Base-by-base conservation (phyloP, 2,888 invertebrate genomes). In the Apamea sordens region DNA sequence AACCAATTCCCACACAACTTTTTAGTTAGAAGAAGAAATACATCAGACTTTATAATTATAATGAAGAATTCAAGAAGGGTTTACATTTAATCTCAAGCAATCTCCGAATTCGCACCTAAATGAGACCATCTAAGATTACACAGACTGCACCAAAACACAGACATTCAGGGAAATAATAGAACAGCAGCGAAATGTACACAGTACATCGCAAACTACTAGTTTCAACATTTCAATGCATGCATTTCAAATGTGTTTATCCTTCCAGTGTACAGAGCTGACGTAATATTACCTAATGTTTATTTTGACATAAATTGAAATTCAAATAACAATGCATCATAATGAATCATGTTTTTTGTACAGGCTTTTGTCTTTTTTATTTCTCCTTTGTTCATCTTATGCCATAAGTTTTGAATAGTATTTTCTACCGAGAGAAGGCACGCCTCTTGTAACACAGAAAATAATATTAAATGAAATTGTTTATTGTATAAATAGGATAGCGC, bases 191-290 rank as follows among this genome's bases (percentile, higher is more conserved):
- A 79, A 73, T 73, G 59, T 87, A 84, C 84, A 84, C 50, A 75
- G 53, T 53, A 72, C 69, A 75, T 56, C 63, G 67, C 61, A 84
- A 84, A 84, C 73, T 79, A 53, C 68, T 13, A 68, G 73, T 87
- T 76, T 73, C 75, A 87, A 76, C 79, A 84, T 76, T 79, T 76
- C 73, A 84, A 73, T 87, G 84, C 79, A 86, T 87, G 76, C 73
- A 87, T 87, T 76, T 73, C 70, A 76, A 84, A 84, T 73, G 64
- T 76, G 73, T 79, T 84, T 76, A 71, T 68, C 44, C 21, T 64
- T 64, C 53, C 15, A 61, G 28, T 70, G 21, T 73, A 65, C 59
- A 36, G 64, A 44, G 63, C 21, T 44, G 47, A 68, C 68, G 84
- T 70, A 61, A 83, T 78, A 73, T 64, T 59, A 32, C 32, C 1